Conservation (phyloP, 2,888 invertebrate species). For the Calliopum simillimum region DNA sequence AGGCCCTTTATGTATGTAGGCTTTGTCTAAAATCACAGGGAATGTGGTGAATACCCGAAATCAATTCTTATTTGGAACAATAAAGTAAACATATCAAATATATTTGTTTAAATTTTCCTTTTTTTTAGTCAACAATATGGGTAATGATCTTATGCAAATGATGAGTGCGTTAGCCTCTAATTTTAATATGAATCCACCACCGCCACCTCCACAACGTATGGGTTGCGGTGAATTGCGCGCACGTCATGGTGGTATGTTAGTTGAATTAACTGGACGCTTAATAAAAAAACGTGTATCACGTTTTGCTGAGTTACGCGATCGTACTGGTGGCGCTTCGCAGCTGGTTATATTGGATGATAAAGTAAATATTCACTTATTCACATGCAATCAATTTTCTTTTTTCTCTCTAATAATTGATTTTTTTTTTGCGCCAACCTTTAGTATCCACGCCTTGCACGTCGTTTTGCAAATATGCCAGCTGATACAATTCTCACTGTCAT, state of each 20-base stretch:
- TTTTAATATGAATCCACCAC: conserved; percentile 64
- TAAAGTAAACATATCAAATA: neutral
- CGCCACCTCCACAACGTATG: conserved; percentile 63
- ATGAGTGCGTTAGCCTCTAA: conserved; percentile 63
- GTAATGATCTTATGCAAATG: conserved; percentile 60
- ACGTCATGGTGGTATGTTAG: conserved; percentile 69
- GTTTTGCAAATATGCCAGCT: conserved; percentile 66
- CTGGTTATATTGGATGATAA: conserved; percentile 67
- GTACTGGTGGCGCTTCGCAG: conserved; percentile 75
- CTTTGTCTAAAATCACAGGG: too few species aligned
- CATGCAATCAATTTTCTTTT: neutral
- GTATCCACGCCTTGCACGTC: conserved; percentile 64
- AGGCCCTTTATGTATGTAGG: too few species aligned
- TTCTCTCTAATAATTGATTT: neutral
- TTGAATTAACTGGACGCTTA: conserved; percentile 74
- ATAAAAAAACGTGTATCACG: conserved; percentile 71
- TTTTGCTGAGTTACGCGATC: conserved; percentile 74
- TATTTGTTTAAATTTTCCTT: neutral
- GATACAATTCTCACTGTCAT: conserved; percentile 65
- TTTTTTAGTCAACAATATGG: conserved; percentile 48
- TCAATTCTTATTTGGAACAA: neutral
- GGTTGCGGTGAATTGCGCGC: conserved; percentile 73
- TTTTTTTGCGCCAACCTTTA: conserved; percentile 42
- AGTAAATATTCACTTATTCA: conserved; percentile 40
- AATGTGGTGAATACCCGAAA: too few species aligned